phyloP scores from a whole-genome alignment of 2,888 invertebrate genomes.

The Altica lythri region DNA sequence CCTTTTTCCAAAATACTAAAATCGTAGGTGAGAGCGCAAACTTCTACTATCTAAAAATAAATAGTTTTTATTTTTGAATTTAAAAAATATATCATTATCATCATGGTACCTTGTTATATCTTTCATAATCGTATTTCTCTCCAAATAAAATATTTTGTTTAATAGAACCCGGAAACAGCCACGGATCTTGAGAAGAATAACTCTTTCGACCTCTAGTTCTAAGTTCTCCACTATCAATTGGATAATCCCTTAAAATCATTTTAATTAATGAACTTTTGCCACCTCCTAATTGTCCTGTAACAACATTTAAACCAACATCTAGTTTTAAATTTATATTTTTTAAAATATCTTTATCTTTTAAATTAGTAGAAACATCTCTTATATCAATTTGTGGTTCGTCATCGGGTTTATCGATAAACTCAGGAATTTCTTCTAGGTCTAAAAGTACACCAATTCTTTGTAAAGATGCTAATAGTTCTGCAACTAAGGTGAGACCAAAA shows the following conservation, averaged over 20 bases:
- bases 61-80: background rate
- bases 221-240: conserved; percentile 57
- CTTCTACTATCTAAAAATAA: conserved; percentile 54
- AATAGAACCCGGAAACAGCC: conserved; percentile 65
- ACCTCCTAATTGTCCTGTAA: conserved; percentile 69
- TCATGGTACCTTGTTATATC: background rate
- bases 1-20: conserved; percentile 59
- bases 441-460: conserved; percentile 45
- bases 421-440: conserved; percentile 54
- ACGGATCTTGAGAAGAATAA: conserved; percentile 68
- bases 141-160: conserved; percentile 82
- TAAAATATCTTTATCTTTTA: conserved; percentile 49
- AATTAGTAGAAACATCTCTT: conserved; percentile 39
- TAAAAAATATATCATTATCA: background rate
- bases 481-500: conserved; percentile 39
- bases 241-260: conserved; percentile 52
- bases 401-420: conserved; percentile 38
- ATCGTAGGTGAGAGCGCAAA: conserved; percentile 69
- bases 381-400: conserved; percentile 37
- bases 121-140: conserved; percentile 59
- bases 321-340: conserved; percentile 56
- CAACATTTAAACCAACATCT: conserved; percentile 57
- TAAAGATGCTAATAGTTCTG: conserved; percentile 41
- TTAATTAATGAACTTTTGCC: conserved; percentile 63
- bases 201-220: conserved; percentile 59